These are phyloP conservation scores for Augochlorella aurata DNA, from an alignment of 2,888 invertebrate genomes.

Conservation along the genomic window DNA sequence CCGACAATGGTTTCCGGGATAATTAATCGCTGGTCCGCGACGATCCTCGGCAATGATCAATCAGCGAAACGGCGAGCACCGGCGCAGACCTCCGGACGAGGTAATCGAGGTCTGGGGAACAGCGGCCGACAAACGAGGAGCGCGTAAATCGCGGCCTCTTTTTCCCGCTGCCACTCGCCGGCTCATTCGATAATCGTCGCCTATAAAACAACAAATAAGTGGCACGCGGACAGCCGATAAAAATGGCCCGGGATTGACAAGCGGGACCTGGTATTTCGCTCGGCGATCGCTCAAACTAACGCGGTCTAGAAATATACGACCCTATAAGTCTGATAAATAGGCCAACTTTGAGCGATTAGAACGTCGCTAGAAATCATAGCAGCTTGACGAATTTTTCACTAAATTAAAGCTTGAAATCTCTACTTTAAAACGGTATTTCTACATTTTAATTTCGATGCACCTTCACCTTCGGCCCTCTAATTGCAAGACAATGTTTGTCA, in stretches of 20 bases:
- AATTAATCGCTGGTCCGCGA: slow-evolving; percentile 3
- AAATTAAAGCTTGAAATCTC: no score
- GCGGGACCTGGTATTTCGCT: slow-evolving; percentile 25
- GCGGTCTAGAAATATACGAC: no score
- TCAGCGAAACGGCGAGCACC: not conserved
- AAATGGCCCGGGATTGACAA: slow-evolving; percentile 42
- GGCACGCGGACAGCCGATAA: slow-evolving; percentile 20
- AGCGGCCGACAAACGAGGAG: slow-evolving; percentile 29
- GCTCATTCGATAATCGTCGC: slow-evolving; percentile 48
- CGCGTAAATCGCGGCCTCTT: slow-evolving; percentile 38
- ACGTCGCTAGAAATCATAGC: no score
- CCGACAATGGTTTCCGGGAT: slow-evolving; percentile 1
- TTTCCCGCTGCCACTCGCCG: slow-evolving; percentile 21
- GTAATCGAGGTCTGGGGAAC: slow-evolving; percentile 1
- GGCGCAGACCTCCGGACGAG: not conserved
- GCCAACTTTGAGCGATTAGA: no score
- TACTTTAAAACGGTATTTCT: no score
- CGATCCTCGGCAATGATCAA: slow-evolving; percentile 4
- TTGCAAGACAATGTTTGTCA: no score
- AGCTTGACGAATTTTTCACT: no score
- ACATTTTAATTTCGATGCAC: no score
- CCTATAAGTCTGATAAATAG: no score
- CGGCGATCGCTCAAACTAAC: slow-evolving; percentile 16
- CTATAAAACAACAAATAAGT: slow-evolving; percentile 39
- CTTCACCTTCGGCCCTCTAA: no score